Base-by-base conservation (phyloP, 2,797 vertebrate species). In the Anomalospiza imberbis region DNA sequence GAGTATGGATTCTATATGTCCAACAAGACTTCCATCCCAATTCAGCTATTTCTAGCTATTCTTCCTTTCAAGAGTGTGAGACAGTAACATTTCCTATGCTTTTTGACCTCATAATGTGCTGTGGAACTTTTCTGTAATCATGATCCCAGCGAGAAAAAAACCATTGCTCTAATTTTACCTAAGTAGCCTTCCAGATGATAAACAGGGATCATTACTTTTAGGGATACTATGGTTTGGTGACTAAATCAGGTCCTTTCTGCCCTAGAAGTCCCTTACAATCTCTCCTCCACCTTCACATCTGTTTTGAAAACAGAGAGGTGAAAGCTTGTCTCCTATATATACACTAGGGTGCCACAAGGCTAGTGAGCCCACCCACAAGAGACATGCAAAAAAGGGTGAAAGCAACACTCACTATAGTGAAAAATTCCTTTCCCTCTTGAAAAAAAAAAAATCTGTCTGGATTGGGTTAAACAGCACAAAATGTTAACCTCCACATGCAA, bases 211-310 rank as follows among this genome's bases (percentile, higher is more conserved):
- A 15, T n/a, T 63, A 26, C 18, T 55, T 86, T 22, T n/a, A 73
- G 42, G 15, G 22, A 18, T 28, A 60, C 24, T 34, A 6, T 5
- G 11, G 3, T 51, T 47, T n/a, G 1, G 0, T 19, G 17, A n/a
- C 25, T 77, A 74, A 91, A 71, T 19, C 16, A 47, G 4, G 7
- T 36, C 8, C 44, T 83, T 91, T 61, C 83, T 89, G 31, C 31
- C 28, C 36, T 38, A 48, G n/a, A 31, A 18, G 3, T 4, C 12
- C 17, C 34, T 89, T 8, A 5, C 17, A 60, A 10, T 36, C 40
- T 50, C 51, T 84, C 17, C 5, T 47, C 19, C 22, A 42, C 11
- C 6, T 78, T 20, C 42, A 54, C 20, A n/a, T 51, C n/a, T 71
- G 21, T 82, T 93, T 79, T n/a, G 31, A 57, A 74, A 93, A 74